Base-by-base conservation (phyloP, 2,888 invertebrate genomes). In the Tortricodes alternella region DNA sequence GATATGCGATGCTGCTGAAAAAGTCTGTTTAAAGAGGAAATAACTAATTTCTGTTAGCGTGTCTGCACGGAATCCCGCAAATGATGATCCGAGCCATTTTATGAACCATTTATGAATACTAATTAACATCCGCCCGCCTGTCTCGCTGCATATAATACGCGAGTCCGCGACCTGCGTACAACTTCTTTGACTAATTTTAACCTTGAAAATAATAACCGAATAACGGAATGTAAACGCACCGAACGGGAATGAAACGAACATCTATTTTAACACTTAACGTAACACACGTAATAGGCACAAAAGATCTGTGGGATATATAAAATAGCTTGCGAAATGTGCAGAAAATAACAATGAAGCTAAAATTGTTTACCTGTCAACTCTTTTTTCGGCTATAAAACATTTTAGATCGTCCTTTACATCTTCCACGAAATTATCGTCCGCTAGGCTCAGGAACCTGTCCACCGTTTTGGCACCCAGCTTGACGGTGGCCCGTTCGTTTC, bases 401-500 rank as follows among this genome's bases (percentile, higher is more conserved):
- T 79, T 87, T 71, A 91, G 63, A 83, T 91, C 90, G 76, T 90
- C 89, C 74, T 80, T 85, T 65, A 91, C 90, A 85, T 90, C 89
- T 64, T 89, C 87, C 72, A 90, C 78, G 70, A 91, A 91, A 73
- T 81, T 84, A 63, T 79, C 82, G 77, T 91, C 91, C 64, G 90
- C 90, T 66, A 87, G 80, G 74, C 76, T 85, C 66, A 91, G 73
- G 71, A 90, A 88, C 71, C 85, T 84, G 68, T 89, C 89, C 61
- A 89, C 84, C 69, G 87, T 88, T 88, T 89, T 90, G 86, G 91
- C 79, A 90, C 90, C 91, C 91, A 91, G 91, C 76, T 90, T 91
- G 89, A 78, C 85, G 80, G 74, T 64, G 60, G 71, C 67, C 56
- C 61, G 49, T 73, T 66, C 70, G 67, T 67, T 70, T 71, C 65